phyloP scores from a whole-genome alignment of 2,113 vertebrate genomes.

The Falcunculus frontatus region DNA sequence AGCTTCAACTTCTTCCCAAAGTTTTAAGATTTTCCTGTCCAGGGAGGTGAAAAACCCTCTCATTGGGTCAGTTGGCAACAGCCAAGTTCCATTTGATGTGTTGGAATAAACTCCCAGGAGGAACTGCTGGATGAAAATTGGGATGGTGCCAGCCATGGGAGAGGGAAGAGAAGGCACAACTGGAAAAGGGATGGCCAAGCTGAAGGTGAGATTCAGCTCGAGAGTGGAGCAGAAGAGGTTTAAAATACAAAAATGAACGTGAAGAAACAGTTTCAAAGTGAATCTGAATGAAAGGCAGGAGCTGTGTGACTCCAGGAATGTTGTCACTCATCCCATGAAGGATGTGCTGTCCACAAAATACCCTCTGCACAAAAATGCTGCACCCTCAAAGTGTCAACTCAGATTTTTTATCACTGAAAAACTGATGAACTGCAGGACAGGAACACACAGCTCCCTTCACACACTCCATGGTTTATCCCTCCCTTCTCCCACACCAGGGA shows the following conservation, averaged over 20 bases:
- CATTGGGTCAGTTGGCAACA: neutral
- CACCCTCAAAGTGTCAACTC: neutral
- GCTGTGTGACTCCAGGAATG: neutral
- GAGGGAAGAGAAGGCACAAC: neutral
- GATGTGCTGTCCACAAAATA: neutral
- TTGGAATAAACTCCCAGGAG: neutral
- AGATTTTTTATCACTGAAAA: neutral
- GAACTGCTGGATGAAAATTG: neutral
- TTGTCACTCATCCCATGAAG: neutral
- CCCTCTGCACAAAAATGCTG: neutral
- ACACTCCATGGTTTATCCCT: neutral
- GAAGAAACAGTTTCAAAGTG: neutral
- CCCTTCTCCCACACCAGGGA: neutral
- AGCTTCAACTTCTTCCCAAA: neutral
- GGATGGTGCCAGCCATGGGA: neutral
- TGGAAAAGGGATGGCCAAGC: neutral
- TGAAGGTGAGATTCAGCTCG: neutral
- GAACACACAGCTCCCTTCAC: neutral
- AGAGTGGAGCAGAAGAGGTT: accelerated
- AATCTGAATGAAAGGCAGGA: neutral
- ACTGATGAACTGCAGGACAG: neutral
- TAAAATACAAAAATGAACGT: neutral
- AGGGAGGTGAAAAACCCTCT: neutral
- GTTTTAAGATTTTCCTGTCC: neutral
- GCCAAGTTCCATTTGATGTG: neutral